Conservation (phyloP, 2,888 invertebrate genomes). For the Acronicta alni region DNA sequence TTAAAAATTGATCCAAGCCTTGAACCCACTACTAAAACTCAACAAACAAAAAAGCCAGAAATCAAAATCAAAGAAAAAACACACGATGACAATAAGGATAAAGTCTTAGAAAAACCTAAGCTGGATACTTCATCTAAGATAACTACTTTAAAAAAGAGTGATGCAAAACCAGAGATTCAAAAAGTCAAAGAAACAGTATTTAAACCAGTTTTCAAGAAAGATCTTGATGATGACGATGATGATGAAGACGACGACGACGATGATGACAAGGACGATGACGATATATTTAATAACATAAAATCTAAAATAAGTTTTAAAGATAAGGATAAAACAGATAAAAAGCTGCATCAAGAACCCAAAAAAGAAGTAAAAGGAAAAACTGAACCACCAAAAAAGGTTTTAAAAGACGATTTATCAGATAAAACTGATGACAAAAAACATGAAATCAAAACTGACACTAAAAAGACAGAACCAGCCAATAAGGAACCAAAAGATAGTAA, state of each 20-base stretch:
- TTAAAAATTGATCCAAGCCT: constrained; percentile 50
- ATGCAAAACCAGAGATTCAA: constrained; percentile 13
- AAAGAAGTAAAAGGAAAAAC: constrained; percentile 22
- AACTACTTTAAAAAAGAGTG: constrained; percentile 20
- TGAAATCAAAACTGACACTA: constrained; percentile 36
- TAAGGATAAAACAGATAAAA: constrained; percentile 20
- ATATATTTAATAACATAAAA: constrained; percentile 8
- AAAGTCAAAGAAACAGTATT: constrained; percentile 28
- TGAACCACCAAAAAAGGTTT: constrained; percentile 8
- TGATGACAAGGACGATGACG: constrained; percentile 8
- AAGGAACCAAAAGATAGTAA: constrained; percentile 51
- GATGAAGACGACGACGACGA: constrained; percentile 11
- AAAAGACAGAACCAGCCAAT: constrained; percentile 35
- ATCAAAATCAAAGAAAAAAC: constrained; percentile 33
- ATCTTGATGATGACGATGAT: constrained; percentile 8
- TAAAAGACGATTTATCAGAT: constrained; percentile 10
- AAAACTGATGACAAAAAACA: constrained; percentile 19
- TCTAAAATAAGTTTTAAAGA: constrained; percentile 15
- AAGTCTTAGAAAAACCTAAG: constrained; percentile 30
- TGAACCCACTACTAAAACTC: constrained; percentile 32
- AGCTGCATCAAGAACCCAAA: constrained; percentile 11
- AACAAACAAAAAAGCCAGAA: constrained; percentile 34
- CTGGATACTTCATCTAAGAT: constrained; percentile 6
- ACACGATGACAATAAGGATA: constrained; percentile 23
- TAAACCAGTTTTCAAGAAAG: constrained; percentile 8